Conservation (phyloP, 2,113 vertebrate genomes). For the Chlamydotis undulata region DNA sequence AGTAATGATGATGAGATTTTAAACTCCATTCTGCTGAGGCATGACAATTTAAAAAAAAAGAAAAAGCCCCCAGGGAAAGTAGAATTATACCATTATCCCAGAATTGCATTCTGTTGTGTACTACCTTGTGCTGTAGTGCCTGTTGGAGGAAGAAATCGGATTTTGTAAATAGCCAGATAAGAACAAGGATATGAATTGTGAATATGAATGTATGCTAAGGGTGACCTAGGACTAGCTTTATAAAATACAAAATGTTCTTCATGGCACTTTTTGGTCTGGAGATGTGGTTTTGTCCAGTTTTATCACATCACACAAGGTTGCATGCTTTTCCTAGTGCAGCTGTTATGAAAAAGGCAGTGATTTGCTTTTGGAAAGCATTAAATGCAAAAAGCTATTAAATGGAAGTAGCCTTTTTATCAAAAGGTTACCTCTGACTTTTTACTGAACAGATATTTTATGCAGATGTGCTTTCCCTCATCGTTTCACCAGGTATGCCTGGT, state of each 20-base stretch:
- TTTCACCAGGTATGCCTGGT: not conserved
- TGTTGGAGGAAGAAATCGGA: not conserved
- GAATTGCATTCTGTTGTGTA: not conserved
- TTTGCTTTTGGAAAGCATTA: not conserved
- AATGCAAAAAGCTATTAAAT: not conserved
- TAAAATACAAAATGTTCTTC: not conserved
- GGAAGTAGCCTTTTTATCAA: not conserved
- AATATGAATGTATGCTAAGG: not conserved
- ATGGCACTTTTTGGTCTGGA: not conserved
- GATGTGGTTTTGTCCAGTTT: not conserved
- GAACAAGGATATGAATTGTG: not conserved
- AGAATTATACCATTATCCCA: not conserved
- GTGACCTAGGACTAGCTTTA: not conserved
- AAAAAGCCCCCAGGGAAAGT: not conserved
- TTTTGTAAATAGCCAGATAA: not conserved
- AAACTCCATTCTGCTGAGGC: not conserved
- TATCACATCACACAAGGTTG: not conserved
- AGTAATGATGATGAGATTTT: not conserved
- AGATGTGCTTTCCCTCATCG: not conserved
- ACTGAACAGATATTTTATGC: not conserved
- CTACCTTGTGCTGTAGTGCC: not conserved
- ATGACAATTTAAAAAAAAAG: not conserved
- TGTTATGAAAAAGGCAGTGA: not conserved
- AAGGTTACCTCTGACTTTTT: not conserved
- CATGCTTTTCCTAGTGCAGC: not conserved